Conservation (phyloP, 2,113 vertebrate species). For the Balaeniceps rex region DNA sequence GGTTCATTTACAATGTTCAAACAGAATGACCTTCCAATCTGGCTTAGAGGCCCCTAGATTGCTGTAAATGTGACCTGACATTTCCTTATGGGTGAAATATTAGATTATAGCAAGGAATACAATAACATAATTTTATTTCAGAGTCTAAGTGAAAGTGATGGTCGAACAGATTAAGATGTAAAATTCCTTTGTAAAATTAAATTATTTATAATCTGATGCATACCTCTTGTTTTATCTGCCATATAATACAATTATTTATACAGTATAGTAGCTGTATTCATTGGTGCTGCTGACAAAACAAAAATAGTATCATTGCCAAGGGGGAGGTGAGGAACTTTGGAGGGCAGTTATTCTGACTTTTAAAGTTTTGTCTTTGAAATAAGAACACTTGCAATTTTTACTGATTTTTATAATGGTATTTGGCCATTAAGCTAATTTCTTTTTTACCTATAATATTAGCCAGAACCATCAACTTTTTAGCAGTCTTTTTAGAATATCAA, state of each 20-base stretch:
- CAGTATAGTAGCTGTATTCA: constrained; percentile 13
- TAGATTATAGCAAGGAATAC: constrained; percentile 76
- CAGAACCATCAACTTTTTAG: background rate
- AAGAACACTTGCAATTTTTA: background rate
- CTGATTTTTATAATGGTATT: background rate
- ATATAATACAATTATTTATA: constrained; percentile 75
- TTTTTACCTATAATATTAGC: background rate
- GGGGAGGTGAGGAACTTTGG: background rate
- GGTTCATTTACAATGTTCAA: constrained; percentile 74
- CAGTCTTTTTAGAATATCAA: background rate
- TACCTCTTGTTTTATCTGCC: constrained; percentile 73
- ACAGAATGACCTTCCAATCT: constrained; percentile 73
- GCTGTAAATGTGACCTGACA: constrained; percentile 78
- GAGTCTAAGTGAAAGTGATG: constrained; percentile 79
- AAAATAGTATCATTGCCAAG: background rate
- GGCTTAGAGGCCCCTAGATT: constrained; percentile 64
- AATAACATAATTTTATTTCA: constrained; percentile 77
- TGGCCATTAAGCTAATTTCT: background rate
- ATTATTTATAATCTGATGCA: constrained; percentile 79
- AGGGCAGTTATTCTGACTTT: constrained; percentile 17
- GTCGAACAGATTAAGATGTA: constrained; percentile 77
- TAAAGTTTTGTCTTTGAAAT: constrained; percentile 8
- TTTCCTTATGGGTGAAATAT: constrained; percentile 77
- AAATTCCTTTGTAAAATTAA: constrained; percentile 76
- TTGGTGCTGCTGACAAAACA: constrained; percentile 66